These are phyloP conservation scores for cat (Felis catus) DNA, from an alignment of 2,113 vertebrate species.

Conservation along the genomic window F.catus_Fca126_mat1.0 CM031419.1:24420501-24421000, in stretches of 20 bases:
- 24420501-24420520: not conserved
- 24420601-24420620: not conserved
- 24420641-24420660: not conserved
- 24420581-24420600: not conserved
- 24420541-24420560: not conserved
- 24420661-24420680: not conserved
- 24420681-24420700: not conserved
- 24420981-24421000: not conserved
- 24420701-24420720: not conserved
- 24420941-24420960: conserved; percentile 1
- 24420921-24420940: not conserved
- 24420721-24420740: conserved; percentile 22
- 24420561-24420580: not conserved
- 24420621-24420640: not conserved
- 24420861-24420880: not conserved
- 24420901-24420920: not conserved
- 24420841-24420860: not conserved
- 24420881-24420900: not conserved
- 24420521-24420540: not conserved
- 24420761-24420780: not conserved
- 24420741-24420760: conserved; percentile 1
- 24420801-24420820: not conserved
- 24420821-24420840: not conserved
- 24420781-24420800: not conserved
- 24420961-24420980: not conserved